A percentile compares a stretch with the other conserved stretches of the same genome.
Evolutionary conservation across 2,888 invertebrate genomes (phyloP).

Genomic region (Patella pellucida): DNA sequence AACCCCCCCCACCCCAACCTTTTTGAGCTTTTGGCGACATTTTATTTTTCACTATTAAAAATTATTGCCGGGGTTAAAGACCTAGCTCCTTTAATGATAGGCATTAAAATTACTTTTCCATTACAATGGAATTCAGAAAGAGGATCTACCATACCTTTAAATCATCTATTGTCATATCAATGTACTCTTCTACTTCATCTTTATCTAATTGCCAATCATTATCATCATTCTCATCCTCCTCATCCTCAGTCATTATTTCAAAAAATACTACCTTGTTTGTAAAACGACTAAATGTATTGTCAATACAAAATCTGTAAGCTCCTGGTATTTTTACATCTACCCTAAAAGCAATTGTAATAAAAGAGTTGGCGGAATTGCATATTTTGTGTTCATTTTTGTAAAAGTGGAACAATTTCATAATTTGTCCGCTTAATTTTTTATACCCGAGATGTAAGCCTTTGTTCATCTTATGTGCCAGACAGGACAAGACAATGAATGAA

Average conservation of each 20-base stretch:
- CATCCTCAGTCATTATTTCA: constrained; percentile 74
- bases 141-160: constrained; percentile 56
- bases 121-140: neutral
- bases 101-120: no score
- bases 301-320: constrained; percentile 88
- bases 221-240: constrained; percentile 52
- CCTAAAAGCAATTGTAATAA: constrained; percentile 55
- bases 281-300: constrained; percentile 87
- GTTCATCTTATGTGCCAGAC: neutral
- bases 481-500: no score
- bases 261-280: constrained; percentile 88
- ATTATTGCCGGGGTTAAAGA: no score
- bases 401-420: neutral
- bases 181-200: constrained; percentile 72
- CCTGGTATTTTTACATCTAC: constrained; percentile 77
- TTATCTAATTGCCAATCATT: constrained; percentile 59
- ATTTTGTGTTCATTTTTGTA: no score
- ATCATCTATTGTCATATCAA: constrained; percentile 72
- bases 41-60: no score
- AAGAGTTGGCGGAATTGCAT: neutral
- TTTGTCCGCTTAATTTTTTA: neutral
- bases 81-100: no score
- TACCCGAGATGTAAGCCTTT: neutral
- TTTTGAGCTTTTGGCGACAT: no score
- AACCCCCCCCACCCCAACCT: no score